These are phyloP conservation scores for Syngnathus acus DNA, from an alignment of 2,797 vertebrate species.

Conservation along the genomic window DNA sequence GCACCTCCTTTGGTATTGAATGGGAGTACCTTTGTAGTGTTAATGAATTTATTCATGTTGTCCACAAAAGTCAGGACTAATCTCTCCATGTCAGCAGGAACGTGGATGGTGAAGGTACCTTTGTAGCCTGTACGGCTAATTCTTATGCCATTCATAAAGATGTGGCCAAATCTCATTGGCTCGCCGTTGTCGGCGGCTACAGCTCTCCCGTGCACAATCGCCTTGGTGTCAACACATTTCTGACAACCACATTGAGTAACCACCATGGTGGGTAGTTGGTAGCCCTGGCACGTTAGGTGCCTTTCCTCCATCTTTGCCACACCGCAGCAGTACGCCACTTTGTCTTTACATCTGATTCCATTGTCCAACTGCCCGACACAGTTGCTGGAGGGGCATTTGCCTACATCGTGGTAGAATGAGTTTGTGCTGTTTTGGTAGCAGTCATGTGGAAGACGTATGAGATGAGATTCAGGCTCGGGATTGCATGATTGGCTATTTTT, in stretches of 20 bases:
- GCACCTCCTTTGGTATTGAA: slow-evolving; percentile 88
- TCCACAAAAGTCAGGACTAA: slow-evolving; percentile 95
- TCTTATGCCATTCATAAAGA: slow-evolving; percentile 83
- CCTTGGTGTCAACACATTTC: slow-evolving; percentile 82
- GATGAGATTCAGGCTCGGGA: slow-evolving; percentile 77
- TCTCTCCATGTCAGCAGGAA: slow-evolving; percentile 83
- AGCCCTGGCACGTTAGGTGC: slow-evolving; percentile 81
- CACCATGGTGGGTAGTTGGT: slow-evolving; percentile 84
- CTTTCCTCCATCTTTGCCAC: slow-evolving; percentile 79
- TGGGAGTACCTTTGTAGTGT: slow-evolving; percentile 92
- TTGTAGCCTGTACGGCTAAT: slow-evolving; percentile 95
- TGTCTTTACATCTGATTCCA: slow-evolving; percentile 85
- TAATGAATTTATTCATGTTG: slow-evolving; percentile 91
- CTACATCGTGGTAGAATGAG: slow-evolving; percentile 87
- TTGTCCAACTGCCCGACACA: slow-evolving; percentile 82
- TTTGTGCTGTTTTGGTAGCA: slow-evolving; percentile 88
- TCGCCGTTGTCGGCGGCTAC: slow-evolving; percentile 86
- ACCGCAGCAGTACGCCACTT: slow-evolving; percentile 83
- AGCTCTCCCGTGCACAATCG: slow-evolving; percentile 81
- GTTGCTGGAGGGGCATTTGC: slow-evolving; percentile 75
- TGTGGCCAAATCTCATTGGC: slow-evolving; percentile 91
- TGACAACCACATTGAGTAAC: slow-evolving; percentile 82
- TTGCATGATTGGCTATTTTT: slow-evolving; percentile 74
- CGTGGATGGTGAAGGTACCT: slow-evolving; percentile 88
- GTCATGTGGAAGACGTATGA: slow-evolving; percentile 86